Percentiles rank a stretch among this genome's conserved stretches.
These are phyloP conservation scores for Physella acuta DNA, from an alignment of 1,140 invertebrate species.

Conservation along the genomic window DNA sequence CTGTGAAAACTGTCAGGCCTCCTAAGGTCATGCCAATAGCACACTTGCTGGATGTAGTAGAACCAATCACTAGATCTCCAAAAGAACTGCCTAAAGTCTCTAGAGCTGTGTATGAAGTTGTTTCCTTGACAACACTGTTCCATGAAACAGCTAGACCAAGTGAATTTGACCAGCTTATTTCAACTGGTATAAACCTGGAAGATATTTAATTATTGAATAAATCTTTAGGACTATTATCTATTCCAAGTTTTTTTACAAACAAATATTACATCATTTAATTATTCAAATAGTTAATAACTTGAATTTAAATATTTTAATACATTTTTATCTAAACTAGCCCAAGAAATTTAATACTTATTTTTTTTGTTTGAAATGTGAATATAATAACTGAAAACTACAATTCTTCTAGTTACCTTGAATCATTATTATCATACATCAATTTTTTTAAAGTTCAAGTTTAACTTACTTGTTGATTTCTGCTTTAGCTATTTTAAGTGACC, in stretches of 20 bases:
- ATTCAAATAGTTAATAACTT: too few relatives aligned
- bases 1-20: conserved; percentile 32
- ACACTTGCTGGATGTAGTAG: not conserved
- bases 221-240: too few relatives aligned
- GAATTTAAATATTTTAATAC: too few relatives aligned
- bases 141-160: conserved; percentile 9
- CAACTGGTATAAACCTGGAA: not conserved
- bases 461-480: conserved; percentile 14
- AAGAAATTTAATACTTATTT: too few relatives aligned
- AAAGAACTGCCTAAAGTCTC: not conserved
- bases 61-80: conserved; percentile 12
- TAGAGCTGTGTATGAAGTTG: not conserved
- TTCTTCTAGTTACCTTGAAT: too few relatives aligned
- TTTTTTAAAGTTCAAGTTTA: too few relatives aligned
- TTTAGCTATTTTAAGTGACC: conserved; percentile 24
- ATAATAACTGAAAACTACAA: too few relatives aligned
- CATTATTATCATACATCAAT: too few relatives aligned
- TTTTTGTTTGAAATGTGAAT: too few relatives aligned
- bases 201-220: not conserved
- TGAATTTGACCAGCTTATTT: conserved; percentile 19
- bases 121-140: not conserved
- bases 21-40: conserved; percentile 25
- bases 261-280: too few relatives aligned
- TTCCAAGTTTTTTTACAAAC: too few relatives aligned
- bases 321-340: too few relatives aligned